These are phyloP conservation scores for Neolamprologus modestus DNA, from an alignment of 2,113 vertebrate genomes.

Conservation along the genomic window DNA sequence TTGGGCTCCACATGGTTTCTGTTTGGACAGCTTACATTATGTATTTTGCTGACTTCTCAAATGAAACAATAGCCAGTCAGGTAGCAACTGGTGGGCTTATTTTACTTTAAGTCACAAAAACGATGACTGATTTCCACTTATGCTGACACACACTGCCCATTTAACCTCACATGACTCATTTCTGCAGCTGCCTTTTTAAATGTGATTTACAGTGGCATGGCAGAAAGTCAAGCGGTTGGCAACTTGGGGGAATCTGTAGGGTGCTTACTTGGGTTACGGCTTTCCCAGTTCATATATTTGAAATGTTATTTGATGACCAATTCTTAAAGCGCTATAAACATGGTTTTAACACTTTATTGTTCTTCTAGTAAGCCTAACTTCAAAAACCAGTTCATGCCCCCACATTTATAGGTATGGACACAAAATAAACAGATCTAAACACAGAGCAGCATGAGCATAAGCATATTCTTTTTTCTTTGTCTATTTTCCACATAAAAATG, in stretches of 20 bases:
- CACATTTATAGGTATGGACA: not conserved
- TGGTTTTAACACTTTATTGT: not conserved
- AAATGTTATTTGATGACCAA: not conserved
- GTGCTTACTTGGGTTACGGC: not conserved
- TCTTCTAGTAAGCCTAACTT: not conserved
- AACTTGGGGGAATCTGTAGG: not conserved
- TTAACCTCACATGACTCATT: not conserved
- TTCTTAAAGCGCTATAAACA: not conserved
- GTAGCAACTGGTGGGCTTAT: not conserved
- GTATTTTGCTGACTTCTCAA: not conserved
- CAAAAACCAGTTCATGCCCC: not conserved
- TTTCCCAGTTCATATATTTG: not conserved
- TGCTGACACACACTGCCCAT: not conserved
- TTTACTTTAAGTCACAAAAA: not conserved
- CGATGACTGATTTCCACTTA: not conserved
- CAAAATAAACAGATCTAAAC: not conserved
- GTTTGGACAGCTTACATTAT: not conserved
- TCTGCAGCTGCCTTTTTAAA: not conserved
- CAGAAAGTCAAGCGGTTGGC: not conserved
- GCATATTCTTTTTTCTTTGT: not conserved
- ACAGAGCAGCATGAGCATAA: not conserved
- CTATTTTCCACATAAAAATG: not conserved
- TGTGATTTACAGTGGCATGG: not conserved
- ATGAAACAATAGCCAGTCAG: not conserved
- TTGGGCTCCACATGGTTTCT: not conserved